Base-by-base conservation (phyloP, 2,888 invertebrate species). In the Ischnus inquisitorius region DNA sequence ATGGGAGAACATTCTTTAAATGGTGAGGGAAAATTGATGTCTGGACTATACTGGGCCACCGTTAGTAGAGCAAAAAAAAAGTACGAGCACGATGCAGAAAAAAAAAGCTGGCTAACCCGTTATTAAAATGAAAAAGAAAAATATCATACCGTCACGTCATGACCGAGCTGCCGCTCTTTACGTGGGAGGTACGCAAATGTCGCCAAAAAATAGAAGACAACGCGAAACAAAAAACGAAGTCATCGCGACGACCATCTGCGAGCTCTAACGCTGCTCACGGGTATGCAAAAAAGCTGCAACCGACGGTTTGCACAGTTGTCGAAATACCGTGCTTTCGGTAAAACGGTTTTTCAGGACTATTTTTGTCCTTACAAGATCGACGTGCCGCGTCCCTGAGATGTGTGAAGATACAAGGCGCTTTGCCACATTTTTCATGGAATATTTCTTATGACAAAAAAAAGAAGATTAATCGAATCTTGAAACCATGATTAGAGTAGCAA, bases 211-310 rank as follows among this genome's bases (percentile, higher is more conserved):
- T 4, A 48, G 19, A 54, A 22, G 12, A 2, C 8, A 14, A 54
- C 6, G 22, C 10, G 3, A 14, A 14, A 16, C 19, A 54, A 54
- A 54, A 54, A 54, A 54, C 22, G 19, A 54, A 54, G 54, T 19
- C 54, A 54, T 54, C 54, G 54, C 10, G 54, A 54, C 54, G 22
- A 54, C 19, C 3, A 10, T 19, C 54, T 19, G 10, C 54, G 19
- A 16, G 54, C 54, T 54, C 19, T 54, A 19, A 54, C 19, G 54
- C 19, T 22, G 2, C 54, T 19, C 22, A n/a, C n/a, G 54, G 10
- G 22, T 54, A 54, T 54, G 54, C n/a, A 34, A 34, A 54, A 54
- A 54, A 54, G 54, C 54, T 54, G 54, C 54, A 12, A 62, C 10
- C 8, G 62, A 34, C 39, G 22, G 54, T 54, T 19, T 10, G 46